These are phyloP conservation scores for Archocentrus centrarchus DNA, from an alignment of 2,113 vertebrate genomes.

Conservation along the genomic window DNA sequence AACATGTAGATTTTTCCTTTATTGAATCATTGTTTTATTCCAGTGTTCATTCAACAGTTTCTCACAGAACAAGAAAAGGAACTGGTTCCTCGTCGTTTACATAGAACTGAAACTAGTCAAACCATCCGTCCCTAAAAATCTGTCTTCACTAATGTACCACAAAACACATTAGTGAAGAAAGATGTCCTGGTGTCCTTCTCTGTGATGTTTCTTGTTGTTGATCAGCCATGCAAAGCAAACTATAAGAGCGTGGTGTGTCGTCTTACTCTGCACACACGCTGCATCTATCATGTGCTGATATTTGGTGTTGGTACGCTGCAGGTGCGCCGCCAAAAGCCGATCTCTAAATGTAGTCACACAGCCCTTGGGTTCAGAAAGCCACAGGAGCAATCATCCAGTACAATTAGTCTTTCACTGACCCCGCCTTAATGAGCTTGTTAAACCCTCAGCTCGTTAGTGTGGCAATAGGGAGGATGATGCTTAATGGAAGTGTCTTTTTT, in stretches of 20 bases:
- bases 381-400: conserved; percentile 55
- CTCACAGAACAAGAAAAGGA: not conserved
- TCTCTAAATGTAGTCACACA: conserved; percentile 50
- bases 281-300: conserved; percentile 21
- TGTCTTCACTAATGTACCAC: not conserved
- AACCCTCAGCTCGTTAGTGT: conserved; percentile 54
- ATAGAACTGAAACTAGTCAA: not conserved
- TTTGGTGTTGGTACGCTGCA: not conserved
- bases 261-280: not conserved
- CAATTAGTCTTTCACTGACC: conserved; percentile 56
- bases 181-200: not conserved
- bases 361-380: conserved; percentile 52
- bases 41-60: not conserved
- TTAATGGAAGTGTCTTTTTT: conserved; percentile 48
- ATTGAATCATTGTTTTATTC: not conserved
- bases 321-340: not conserved
- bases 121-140: not conserved
- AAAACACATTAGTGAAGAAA: not conserved
- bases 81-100: not conserved
- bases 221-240: not conserved
- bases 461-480: conserved; percentile 39
- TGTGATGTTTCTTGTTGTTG: not conserved
- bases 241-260: not conserved
- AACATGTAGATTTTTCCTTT: not conserved
- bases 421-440: conserved; percentile 66